Evolutionary conservation across 2,797 vertebrate species (phyloP), one percentile per base, ranked within the genome.

Genomic region (Esox masquinongy): DNA sequence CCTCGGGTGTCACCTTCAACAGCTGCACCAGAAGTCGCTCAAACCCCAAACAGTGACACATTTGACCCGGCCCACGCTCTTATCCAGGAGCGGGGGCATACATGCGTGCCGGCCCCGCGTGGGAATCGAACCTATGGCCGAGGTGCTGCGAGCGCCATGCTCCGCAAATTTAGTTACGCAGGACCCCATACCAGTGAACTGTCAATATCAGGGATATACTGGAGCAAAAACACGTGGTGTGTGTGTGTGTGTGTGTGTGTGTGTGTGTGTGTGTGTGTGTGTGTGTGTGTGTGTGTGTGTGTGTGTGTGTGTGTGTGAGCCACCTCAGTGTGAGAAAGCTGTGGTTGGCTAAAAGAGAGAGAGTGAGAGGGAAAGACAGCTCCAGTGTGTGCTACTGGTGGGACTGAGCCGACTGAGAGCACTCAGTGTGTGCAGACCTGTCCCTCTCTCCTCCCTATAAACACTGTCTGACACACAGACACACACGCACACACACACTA

Each of bases 301-400:
- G 70, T 59, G 49, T 69, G 68, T 70, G 43, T 80, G 73, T 67
- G 68, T 50, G 68, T n/a, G 8, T 22, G 39, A 49, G 11, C 49
- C 85, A 86, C 80, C 80, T 85, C 78, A 74, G 79, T 85, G 80
- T 85, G 83, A 87, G 86, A 88, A 85, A 83, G 80, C 77, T 80
- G 88, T 80, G 79, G 83, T 84, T 87, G 82, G 83, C 76, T 83
- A 77, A 84, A 56, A 43, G 39, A 43, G 39, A 43, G 39, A 43
- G 39, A 43, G 39, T 6, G 39, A 59, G 53, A 59, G 53, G 53
- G 7, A 59, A n/a, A 80, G 81, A 85, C 83, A 79, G 73, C 83
- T 78, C 75, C 79, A 80, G 76, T 83, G 79, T 83, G 73, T 70
- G 77, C n/a, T 22, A 75, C 81, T 79, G 76, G 43, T 71, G 72